These are phyloP conservation scores for Poeciliopsis turrubarensis DNA, from an alignment of 2,113 vertebrate genomes.

Conservation along the genomic window DNA sequence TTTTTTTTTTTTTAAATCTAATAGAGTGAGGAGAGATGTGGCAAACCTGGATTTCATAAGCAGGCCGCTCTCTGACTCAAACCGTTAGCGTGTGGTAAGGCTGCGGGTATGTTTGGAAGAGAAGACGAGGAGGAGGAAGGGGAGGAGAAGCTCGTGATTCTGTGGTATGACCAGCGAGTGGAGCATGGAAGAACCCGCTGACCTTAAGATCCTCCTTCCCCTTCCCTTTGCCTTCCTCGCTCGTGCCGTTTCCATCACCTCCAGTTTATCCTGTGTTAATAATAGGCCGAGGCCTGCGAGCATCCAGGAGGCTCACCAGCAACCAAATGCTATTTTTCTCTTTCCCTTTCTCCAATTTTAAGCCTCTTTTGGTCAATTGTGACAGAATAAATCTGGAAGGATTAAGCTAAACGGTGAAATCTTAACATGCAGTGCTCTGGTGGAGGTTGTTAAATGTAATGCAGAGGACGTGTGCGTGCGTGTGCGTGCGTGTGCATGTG, in stretches of 20 bases:
- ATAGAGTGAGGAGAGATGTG: conserved; percentile 51
- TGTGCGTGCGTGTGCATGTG: neutral
- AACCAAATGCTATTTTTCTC: neutral
- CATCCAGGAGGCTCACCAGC: conserved; percentile 14
- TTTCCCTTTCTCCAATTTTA: neutral
- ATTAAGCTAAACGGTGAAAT: neutral
- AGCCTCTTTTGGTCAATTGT: conserved; percentile 1
- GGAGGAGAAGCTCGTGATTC: conserved; percentile 50
- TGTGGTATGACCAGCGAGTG: conserved; percentile 68
- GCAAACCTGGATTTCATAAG: conserved; percentile 72
- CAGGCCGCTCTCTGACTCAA: conserved; percentile 55
- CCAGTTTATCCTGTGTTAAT: conserved; percentile 63
- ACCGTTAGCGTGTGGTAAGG: conserved; percentile 69
- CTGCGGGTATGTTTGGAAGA: conserved; percentile 57
- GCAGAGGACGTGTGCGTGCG: neutral
- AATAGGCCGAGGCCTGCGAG: conserved; percentile 49
- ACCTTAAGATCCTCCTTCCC: conserved; percentile 61
- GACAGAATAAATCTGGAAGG: neutral
- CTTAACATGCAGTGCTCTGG: neutral
- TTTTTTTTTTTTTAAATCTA: conserved; percentile 20
- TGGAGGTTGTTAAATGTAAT: conserved; percentile 8
- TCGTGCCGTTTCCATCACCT: conserved; percentile 52
- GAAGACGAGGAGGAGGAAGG: conserved; percentile 21
- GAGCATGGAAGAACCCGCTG: conserved; percentile 68
- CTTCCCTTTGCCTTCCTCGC: conserved; percentile 20